Percentiles rank a stretch among this genome's conserved stretches.
phyloP scores from a whole-genome alignment of 2,888 invertebrate genomes.

The Eupithecia pulchellata region DNA sequence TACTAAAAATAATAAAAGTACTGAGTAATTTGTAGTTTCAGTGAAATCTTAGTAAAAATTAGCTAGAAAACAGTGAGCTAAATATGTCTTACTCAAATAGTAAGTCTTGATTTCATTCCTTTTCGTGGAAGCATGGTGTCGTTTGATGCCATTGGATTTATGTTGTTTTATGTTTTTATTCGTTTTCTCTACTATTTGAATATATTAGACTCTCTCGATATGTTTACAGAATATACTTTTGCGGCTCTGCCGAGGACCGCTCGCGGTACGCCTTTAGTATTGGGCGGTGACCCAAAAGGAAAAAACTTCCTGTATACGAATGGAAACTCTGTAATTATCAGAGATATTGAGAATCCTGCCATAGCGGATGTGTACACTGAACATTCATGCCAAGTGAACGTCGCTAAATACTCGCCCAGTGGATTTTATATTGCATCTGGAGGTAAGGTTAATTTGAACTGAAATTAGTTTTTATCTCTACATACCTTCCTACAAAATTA shows the following conservation, averaged over 20 bases:
- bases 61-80: conserved; percentile 64
- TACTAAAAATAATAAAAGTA: conserved; percentile 71
- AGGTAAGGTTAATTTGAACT: conserved; percentile 86
- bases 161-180: conserved; percentile 41
- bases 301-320: conserved; percentile 98
- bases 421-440: conserved; percentile 99
- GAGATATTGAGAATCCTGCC: conserved; percentile 98
- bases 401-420: conserved; percentile 99
- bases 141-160: conserved; percentile 44
- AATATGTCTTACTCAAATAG: conserved; percentile 82
- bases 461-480: conserved; percentile 27
- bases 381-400: conserved; percentile 97
- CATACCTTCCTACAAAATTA: not conserved
- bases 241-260: conserved; percentile 97
- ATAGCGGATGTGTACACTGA: conserved; percentile 98
- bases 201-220: conserved; percentile 49
- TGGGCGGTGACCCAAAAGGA: conserved; percentile 98
- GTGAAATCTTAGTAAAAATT: conserved; percentile 59
- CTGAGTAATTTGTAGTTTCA: conserved; percentile 62
- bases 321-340: conserved; percentile 98
- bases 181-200: conserved; percentile 40
- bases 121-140: conserved; percentile 55
- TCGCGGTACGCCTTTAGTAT: conserved; percentile 96
- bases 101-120: conserved; percentile 64
- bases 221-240: conserved; percentile 91